Percentiles rank a stretch among this genome's conserved stretches.
Evolutionary conservation across 2,113 vertebrate species (phyloP).

Genomic region (Prietella phreatophila): DNA sequence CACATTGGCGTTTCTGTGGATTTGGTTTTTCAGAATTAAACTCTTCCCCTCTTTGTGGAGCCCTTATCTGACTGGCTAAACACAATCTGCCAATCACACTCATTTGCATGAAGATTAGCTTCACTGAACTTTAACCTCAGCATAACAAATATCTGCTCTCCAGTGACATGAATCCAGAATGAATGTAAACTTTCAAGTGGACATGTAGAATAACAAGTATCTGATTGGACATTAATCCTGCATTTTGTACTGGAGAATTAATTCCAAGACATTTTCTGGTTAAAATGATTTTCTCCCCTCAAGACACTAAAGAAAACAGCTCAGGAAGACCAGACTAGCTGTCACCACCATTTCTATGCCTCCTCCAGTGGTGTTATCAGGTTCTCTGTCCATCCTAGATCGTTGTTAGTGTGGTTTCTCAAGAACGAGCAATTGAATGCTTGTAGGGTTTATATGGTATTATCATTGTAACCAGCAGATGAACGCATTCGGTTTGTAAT

Average conservation of each 20-base stretch:
- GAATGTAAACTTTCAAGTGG: background rate
- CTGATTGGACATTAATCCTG: background rate
- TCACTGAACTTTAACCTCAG: background rate
- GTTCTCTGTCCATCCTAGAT: background rate
- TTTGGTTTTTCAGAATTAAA: background rate
- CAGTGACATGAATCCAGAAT: background rate
- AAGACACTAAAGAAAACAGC: background rate
- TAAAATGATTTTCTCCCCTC: too few species aligned
- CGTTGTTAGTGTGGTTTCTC: too few species aligned
- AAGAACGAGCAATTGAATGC: too few species aligned
- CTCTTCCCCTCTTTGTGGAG: background rate
- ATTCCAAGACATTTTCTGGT: background rate
- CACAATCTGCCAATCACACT: background rate
- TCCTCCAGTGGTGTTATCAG: background rate
- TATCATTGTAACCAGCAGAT: background rate
- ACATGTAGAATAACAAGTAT: background rate
- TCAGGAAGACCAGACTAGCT: background rate
- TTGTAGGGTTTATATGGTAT: background rate
- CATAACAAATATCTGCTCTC: background rate
- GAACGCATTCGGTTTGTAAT: background rate
- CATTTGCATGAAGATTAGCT: conserved; percentile 16
- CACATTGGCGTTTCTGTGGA: conserved; percentile 1
- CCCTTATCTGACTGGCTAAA: conserved; percentile 4
- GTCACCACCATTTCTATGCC: background rate
- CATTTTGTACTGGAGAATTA: background rate